These are phyloP conservation scores for Xestobium rufovillosum DNA, from an alignment of 2,888 invertebrate species.

Conservation along the genomic window DNA sequence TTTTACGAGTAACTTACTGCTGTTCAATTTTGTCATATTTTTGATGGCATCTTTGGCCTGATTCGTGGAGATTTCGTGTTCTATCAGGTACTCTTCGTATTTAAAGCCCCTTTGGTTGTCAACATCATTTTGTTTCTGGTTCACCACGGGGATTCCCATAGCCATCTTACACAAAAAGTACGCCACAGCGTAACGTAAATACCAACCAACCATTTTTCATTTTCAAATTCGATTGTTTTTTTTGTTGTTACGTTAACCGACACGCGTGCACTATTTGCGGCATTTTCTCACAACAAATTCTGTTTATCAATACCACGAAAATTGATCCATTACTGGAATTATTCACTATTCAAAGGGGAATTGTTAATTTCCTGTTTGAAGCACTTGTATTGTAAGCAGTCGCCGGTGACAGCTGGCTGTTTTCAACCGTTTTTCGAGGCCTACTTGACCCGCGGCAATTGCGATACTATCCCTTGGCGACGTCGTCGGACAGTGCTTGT, in stretches of 20 bases:
- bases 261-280: no score
- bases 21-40: no score
- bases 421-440: not conserved
- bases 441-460: slow-evolving; percentile 2
- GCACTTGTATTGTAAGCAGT: no score
- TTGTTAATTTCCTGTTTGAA: no score
- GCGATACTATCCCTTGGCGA: not conserved
- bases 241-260: no score
- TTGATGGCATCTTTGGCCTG: slow-evolving; percentile 53
- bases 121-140: no score
- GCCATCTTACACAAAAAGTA: slow-evolving; percentile 19
- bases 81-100: slow-evolving; percentile 55
- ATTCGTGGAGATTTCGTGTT: slow-evolving; percentile 54
- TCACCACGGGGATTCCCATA: slow-evolving; percentile 7
- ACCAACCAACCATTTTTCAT: slow-evolving; percentile 26
- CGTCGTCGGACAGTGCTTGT: slow-evolving; percentile 1
- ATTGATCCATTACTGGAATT: no score
- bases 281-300: no score
- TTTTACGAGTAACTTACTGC: no score
- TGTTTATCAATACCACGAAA: no score
- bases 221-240: no score
- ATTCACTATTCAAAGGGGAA: no score
- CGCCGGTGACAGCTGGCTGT: not conserved
- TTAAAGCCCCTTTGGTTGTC: slow-evolving; percentile 29
- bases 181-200: slow-evolving; percentile 23